These are phyloP conservation scores for Saguinus midas DNA, from an alignment of 2,113 vertebrate genomes.

Conservation along the genomic window DNA sequence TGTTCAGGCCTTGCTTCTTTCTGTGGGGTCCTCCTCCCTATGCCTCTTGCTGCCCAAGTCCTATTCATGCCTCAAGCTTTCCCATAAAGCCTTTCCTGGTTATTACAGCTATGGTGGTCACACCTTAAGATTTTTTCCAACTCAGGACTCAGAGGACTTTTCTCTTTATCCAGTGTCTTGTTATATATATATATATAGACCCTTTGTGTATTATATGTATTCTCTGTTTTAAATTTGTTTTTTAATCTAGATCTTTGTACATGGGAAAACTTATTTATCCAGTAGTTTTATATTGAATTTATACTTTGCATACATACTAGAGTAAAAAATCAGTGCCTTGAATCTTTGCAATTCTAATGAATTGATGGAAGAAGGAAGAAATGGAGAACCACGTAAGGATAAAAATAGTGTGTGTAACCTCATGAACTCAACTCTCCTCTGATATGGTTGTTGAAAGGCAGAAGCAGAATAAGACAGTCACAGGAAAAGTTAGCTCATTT, in stretches of 20 bases:
- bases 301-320: background rate
- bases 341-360: background rate
- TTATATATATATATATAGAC: background rate
- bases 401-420: background rate
- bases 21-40: no score
- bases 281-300: background rate
- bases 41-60: background rate
- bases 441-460: background rate
- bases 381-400: background rate
- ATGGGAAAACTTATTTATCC: background rate
- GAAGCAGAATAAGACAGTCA: background rate
- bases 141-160: rapidly evolving
- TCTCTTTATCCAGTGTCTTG: background rate
- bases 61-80: background rate
- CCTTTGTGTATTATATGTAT: background rate
- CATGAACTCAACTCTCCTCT: background rate
- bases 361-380: background rate
- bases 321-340: background rate
- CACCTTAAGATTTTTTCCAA: background rate
- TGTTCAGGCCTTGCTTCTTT: background rate
- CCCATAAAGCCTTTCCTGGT: background rate
- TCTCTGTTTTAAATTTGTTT: background rate
- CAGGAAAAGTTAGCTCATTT: background rate
- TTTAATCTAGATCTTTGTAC: background rate
- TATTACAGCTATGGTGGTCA: background rate